phyloP scores from a whole-genome alignment of 2,797 vertebrate species.

The Xenopus petersii region DNA sequence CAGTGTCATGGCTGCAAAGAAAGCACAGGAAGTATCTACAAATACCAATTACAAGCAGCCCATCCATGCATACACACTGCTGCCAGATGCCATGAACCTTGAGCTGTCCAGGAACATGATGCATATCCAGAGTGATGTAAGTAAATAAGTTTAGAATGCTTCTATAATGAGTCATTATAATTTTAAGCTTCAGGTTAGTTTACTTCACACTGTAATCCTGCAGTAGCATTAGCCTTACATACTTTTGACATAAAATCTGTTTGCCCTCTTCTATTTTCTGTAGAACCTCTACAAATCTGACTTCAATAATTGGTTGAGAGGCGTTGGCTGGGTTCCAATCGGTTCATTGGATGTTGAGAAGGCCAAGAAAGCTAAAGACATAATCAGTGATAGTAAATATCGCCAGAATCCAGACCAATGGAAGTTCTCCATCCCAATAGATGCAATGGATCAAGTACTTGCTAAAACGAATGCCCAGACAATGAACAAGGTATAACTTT shows the following conservation, averaged over 20 bases:
- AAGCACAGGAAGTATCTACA: constrained; percentile 77
- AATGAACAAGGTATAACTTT: constrained; percentile 80
- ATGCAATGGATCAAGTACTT: constrained; percentile 81
- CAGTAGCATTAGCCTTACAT: too few species aligned
- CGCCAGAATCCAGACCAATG: constrained; percentile 81
- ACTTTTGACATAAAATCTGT: too few species aligned
- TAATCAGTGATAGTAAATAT: constrained; percentile 78
- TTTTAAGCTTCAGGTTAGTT: too few species aligned
- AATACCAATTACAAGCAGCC: constrained; percentile 76
- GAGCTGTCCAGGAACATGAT: constrained; percentile 79
- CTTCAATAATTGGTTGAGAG: constrained; percentile 81
- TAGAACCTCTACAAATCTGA: constrained; percentile 89
- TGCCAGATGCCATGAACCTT: constrained; percentile 83
- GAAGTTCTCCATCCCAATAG: constrained; percentile 73
- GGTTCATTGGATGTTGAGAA: constrained; percentile 87
- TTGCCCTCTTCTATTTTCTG: not conserved
- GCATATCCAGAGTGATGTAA: constrained; percentile 92
- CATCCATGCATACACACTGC: constrained; percentile 77
- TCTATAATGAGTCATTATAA: too few species aligned
- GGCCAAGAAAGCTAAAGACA: constrained; percentile 80
- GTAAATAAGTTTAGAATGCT: constrained; percentile 31
- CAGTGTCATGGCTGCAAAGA: constrained; percentile 82
- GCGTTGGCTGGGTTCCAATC: constrained; percentile 86
- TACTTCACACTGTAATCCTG: too few species aligned
- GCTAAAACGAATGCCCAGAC: constrained; percentile 81